Conservation (phyloP, 2,888 invertebrate species). For the Calephelis perditalis region DNA sequence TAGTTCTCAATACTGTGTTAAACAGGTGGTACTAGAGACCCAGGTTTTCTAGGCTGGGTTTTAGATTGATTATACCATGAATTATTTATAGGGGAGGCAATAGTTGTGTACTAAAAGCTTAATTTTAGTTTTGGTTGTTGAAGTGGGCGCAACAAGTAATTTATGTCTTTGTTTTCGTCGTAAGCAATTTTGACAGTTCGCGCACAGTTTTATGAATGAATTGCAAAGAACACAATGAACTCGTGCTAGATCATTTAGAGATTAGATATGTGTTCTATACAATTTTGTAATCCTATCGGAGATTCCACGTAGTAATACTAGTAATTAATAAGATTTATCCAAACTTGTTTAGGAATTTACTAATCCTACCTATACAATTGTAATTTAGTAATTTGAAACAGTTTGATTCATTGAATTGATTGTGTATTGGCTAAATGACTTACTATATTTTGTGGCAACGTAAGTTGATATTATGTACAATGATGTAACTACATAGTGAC, state of each 20-base stretch:
- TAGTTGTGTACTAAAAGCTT: neutral
- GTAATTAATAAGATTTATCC: neutral
- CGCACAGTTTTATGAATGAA: slow-evolving; percentile 69
- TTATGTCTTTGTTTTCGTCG: slow-evolving; percentile 57
- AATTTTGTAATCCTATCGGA: slow-evolving; percentile 31
- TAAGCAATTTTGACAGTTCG: slow-evolving; percentile 64
- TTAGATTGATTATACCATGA: neutral
- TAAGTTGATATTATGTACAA: too few species aligned
- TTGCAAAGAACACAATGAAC: slow-evolving; percentile 62
- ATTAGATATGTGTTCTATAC: slow-evolving; percentile 50
- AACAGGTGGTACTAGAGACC: slow-evolving; percentile 62
- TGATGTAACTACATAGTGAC: too few species aligned
- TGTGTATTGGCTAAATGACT: too few species aligned
- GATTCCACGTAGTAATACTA: neutral
- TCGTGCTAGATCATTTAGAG: slow-evolving; percentile 54
- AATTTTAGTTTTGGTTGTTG: neutral
- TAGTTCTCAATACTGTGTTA: slow-evolving; percentile 63
- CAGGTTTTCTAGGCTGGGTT: slow-evolving; percentile 12
- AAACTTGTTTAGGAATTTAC: too few species aligned
- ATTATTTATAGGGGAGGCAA: neutral
- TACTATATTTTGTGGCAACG: too few species aligned
- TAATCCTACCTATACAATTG: too few species aligned
- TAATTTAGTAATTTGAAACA: too few species aligned
- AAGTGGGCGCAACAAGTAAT: slow-evolving; percentile 8
- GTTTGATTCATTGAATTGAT: too few species aligned